Conservation (phyloP, 2,113 vertebrate species). For the Suncus etruscus region DNA sequence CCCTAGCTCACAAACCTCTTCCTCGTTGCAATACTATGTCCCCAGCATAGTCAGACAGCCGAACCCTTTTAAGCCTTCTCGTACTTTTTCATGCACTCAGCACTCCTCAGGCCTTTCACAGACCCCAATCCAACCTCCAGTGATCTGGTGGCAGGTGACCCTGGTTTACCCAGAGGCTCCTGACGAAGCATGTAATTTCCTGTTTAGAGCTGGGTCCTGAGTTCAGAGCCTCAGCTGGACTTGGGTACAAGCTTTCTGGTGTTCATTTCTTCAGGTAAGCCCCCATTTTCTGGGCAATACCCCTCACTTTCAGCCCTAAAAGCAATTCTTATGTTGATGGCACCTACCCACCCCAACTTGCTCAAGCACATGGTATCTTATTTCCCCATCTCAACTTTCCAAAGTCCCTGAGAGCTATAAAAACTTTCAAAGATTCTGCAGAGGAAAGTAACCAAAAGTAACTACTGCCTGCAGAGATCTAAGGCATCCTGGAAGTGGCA, state of each 20-base stretch:
- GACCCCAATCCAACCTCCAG: not conserved
- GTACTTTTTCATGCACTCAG: not conserved
- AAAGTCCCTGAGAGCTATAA: not conserved
- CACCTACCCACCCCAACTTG: not conserved
- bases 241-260: not conserved
- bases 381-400: not conserved
- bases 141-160: not conserved
- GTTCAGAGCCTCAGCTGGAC: not conserved
- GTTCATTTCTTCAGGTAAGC: not conserved
- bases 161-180: not conserved
- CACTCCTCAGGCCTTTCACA: not conserved
- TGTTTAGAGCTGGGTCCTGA: not conserved
- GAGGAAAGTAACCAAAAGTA: conserved; percentile 6
- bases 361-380: not conserved
- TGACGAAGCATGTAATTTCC: not conserved
- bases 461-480: not conserved
- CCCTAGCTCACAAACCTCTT: not conserved
- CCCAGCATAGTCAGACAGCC: not conserved
- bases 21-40: not conserved
- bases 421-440: conserved; percentile 1
- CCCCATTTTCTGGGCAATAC: not conserved
- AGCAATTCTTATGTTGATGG: not conserved
- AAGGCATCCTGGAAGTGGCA: conserved; percentile 33
- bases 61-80: not conserved
- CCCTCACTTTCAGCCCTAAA: not conserved